Percentiles rank a stretch among this genome's conserved stretches.
These are phyloP conservation scores for Zoanthus sociatus DNA, from an alignment of 92 coral and sea anemone species.

Conservation along the genomic window DNA sequence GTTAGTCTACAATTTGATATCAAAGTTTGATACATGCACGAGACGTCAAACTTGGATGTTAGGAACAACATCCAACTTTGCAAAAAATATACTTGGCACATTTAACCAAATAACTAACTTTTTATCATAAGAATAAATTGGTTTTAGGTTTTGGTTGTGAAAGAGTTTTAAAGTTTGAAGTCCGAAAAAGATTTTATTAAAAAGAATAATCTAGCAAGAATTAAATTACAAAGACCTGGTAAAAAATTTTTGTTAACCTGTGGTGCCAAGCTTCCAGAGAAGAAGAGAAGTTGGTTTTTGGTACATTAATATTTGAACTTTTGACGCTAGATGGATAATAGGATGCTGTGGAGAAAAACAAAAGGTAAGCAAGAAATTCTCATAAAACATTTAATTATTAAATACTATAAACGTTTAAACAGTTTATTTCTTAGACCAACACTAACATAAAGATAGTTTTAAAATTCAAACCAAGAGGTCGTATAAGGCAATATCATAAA, in stretches of 20 bases:
- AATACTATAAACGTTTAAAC: not conserved
- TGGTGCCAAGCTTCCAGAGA: conserved; percentile 88
- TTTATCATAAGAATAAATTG: not conserved
- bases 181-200: not conserved
- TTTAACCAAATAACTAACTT: too few relatives aligned
- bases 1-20: too few relatives aligned
- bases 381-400: not conserved
- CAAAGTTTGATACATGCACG: too few relatives aligned
- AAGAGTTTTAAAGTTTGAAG: not conserved
- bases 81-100: too few relatives aligned
- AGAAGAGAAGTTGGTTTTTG: conserved; percentile 77
- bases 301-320: conserved; percentile 82
- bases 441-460: too few relatives aligned
- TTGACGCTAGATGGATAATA: conserved; percentile 74
- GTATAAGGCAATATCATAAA: too few relatives aligned
- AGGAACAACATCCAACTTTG: too few relatives aligned
- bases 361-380: not conserved
- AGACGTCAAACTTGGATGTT: too few relatives aligned
- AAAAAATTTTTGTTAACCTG: conserved; percentile 67
- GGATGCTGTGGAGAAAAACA: conserved; percentile 62
- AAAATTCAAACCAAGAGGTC: too few relatives aligned
- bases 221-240: not conserved
- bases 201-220: too few relatives aligned
- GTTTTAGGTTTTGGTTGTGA: not conserved
- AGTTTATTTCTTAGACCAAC: too few relatives aligned